Conservation (phyloP, 2,888 invertebrate genomes). For the Acleris cristana region DNA sequence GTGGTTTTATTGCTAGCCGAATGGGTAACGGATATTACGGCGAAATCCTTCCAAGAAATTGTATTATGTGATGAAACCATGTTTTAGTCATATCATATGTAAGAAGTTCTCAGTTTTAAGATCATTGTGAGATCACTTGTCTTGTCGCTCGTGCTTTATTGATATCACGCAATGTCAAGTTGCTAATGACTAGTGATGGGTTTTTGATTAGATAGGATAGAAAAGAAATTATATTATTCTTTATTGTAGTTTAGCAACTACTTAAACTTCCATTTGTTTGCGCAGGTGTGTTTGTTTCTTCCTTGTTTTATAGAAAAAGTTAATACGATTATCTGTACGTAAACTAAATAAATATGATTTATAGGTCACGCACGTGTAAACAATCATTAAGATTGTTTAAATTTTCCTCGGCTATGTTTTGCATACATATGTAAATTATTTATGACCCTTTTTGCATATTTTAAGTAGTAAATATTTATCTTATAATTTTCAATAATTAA, state of each 20-base stretch:
- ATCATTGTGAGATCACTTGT: neutral
- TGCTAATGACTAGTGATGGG: no score
- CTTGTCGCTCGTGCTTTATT: neutral
- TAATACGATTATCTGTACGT: no score
- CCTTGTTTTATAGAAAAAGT: no score
- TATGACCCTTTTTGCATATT: no score
- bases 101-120: neutral
- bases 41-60: conserved; percentile 3
- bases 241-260: no score
- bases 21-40: neutral
- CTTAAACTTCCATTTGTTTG: no score
- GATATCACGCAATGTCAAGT: neutral
- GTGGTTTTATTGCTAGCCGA: neutral
- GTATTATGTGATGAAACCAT: neutral
- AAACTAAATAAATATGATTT: no score
- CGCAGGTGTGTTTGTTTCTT: no score
- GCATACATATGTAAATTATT: neutral
- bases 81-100: neutral
- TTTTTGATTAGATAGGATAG: no score
- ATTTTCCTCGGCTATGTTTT: neutral
- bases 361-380: no score
- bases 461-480: neutral
- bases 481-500: no score
- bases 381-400: neutral
- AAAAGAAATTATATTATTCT: no score